These are phyloP conservation scores for Pollicipes pollicipes DNA, from an alignment of 1,140 invertebrate genomes.

Conservation along the genomic window DNA sequence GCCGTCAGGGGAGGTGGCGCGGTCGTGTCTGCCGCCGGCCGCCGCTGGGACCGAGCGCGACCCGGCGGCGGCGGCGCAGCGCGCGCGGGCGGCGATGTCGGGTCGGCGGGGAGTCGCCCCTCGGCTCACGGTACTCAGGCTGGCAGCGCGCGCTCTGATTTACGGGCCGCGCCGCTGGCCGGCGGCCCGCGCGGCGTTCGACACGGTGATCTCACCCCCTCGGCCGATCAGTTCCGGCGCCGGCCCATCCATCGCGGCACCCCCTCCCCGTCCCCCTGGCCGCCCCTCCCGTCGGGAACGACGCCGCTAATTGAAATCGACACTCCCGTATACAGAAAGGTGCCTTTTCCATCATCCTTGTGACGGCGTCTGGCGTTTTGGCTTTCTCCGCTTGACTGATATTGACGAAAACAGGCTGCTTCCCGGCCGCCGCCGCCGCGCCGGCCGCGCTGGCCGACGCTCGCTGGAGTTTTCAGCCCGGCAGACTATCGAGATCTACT, in stretches of 20 bases:
- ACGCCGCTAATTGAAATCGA: neutral
- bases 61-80: too few species aligned
- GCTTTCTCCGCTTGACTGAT: neutral
- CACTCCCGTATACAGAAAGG: neutral
- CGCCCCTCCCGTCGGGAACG: neutral
- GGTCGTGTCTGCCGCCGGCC: too few species aligned
- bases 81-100: too few species aligned
- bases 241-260: neutral
- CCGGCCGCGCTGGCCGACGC: too few species aligned
- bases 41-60: too few species aligned
- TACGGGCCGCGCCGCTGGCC: too few species aligned
- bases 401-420: neutral
- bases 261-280: too few species aligned
- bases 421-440: too few species aligned
- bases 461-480: neutral
- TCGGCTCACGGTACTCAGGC: too few species aligned
- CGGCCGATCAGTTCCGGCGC: neutral
- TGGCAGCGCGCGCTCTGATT: too few species aligned
- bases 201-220: neutral
- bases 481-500: neutral
- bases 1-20: neutral
- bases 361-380: neutral
- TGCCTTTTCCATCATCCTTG: neutral
- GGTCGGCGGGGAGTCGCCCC: too few species aligned
- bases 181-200: too few species aligned